Evolutionary conservation across 2,113 vertebrate genomes (phyloP), one percentile per base, ranked within the genome.

Genomic region (Odontesthes bonariensis): DNA sequence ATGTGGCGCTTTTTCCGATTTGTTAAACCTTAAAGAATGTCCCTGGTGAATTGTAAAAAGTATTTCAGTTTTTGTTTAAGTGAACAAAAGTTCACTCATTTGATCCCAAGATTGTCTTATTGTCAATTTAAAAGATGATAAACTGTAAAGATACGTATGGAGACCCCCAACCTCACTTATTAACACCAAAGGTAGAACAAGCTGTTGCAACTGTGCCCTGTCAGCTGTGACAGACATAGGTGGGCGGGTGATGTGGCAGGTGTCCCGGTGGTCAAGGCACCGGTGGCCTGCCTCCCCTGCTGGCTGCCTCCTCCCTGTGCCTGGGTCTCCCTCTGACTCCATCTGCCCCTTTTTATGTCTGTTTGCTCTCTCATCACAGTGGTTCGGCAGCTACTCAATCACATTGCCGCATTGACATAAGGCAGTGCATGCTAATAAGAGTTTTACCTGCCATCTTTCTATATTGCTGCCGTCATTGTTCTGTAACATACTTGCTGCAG

Each of bases 161-260:
- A 62, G 2, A 49, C 17, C 44, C 63, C 33, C 73, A 27, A 40
- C 42, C 13, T 72, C 72, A 66, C n/a, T 19, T 52, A 55, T 54
- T 38, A 10, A 38, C 19, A 20, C 52, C 35, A 57, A 57, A 62
- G 63, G 67, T 54, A 65, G 56, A 76, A 52, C 11, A 59, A 35
- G 49, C 35, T 38, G 77, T 49, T 56, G 46, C 77, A 81, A 84
- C 54, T 53, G 70, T 72, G 27, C 10, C 51, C 69, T 78, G 69
- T 89, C 84, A 82, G 82, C 83, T 88, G 73, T 92, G 75, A 90
- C 88, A 86, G 88, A 72, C 47, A 14, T 19, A 22, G 20, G 38
- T 64, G 63, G 46, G 72, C 62, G 59, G 74, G 85, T 73, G 89
- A 89, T 88, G 84, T 90, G 76, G 81, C 81, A 60, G 85, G 73